A percentile compares a stretch with the other conserved stretches of the same genome.
Evolutionary conservation across 1,140 invertebrate species (phyloP).

Genomic region (Heliconius melpomene): DNA sequence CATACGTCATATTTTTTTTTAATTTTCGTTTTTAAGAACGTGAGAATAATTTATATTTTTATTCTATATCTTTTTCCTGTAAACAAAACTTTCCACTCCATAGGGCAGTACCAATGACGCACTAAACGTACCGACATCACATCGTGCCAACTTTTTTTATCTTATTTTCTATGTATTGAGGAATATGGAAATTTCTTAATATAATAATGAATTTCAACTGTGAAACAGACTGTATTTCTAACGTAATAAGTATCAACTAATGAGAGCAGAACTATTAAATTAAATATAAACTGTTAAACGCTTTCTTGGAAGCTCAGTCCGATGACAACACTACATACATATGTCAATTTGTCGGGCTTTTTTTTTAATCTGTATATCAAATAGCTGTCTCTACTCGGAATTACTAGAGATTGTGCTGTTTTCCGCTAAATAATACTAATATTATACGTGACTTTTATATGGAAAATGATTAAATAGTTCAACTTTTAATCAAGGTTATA

Average conservation of each 20-base stretch:
- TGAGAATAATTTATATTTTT: not conserved
- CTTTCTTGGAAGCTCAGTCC: slow-evolving; percentile 23
- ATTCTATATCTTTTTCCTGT: not conserved
- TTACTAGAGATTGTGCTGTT: slow-evolving; percentile 20
- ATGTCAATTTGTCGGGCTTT: slow-evolving; percentile 20
- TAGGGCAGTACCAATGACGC: slow-evolving; percentile 34
- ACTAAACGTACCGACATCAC: slow-evolving; percentile 35
- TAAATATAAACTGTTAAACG: slow-evolving; percentile 1
- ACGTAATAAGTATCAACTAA: not conserved
- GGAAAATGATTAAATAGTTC: slow-evolving; percentile 11
- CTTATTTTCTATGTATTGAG: slow-evolving; percentile 38
- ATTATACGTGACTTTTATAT: slow-evolving; percentile 28
- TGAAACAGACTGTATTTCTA: not conserved
- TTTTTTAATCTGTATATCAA: slow-evolving; percentile 41
- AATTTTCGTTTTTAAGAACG: not conserved
- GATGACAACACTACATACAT: slow-evolving; percentile 1
- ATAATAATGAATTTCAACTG: slow-evolving; percentile 6
- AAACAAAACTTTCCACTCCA: not conserved
- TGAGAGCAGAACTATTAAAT: not conserved
- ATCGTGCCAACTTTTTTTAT: slow-evolving; percentile 54
- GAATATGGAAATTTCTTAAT: slow-evolving; percentile 23
- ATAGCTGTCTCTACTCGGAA: slow-evolving; percentile 42
- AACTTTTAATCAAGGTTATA: slow-evolving; percentile 6
- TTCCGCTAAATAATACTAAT: slow-evolving; percentile 15
- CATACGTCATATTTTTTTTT: no score